Evolutionary conservation across 2,797 vertebrate genomes (phyloP).

Genomic region (Paramormyrops hopkinsi): DNA sequence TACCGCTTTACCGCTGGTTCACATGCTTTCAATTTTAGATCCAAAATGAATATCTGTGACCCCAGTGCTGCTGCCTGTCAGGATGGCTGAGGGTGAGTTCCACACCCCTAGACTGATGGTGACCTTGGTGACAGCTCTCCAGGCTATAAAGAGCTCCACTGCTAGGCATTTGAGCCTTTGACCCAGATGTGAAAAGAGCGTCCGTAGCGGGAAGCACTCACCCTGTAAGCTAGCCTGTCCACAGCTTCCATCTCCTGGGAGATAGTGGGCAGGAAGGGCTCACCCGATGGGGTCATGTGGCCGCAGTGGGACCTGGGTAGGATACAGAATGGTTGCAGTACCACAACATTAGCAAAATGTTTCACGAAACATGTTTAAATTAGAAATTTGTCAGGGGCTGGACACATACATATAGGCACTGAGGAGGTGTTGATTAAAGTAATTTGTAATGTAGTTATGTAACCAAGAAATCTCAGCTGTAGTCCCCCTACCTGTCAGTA

Average conservation of each 20-base stretch:
- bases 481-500: slow-evolving; percentile 54
- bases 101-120: background rate
- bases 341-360: background rate
- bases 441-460: background rate
- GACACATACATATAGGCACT: background rate
- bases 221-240: slow-evolving; percentile 9
- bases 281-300: slow-evolving; percentile 61
- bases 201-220: background rate
- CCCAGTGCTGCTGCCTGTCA: background rate
- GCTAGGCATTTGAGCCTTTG: background rate
- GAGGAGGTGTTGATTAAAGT: background rate
- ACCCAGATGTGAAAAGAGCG: background rate
- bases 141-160: background rate
- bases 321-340: background rate
- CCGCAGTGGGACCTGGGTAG: slow-evolving; percentile 53
- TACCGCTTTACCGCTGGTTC: background rate
- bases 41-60: background rate
- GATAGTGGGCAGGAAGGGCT: slow-evolving; percentile 58
- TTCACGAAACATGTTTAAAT: background rate
- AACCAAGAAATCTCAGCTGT: background rate
- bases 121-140: background rate
- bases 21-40: slow-evolving; percentile 3
- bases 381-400: background rate
- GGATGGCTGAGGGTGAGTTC: background rate
- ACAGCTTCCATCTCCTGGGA: slow-evolving; percentile 50